phyloP scores from a whole-genome alignment of 1,140 invertebrate species.

The Agrilus planipennis region DNA sequence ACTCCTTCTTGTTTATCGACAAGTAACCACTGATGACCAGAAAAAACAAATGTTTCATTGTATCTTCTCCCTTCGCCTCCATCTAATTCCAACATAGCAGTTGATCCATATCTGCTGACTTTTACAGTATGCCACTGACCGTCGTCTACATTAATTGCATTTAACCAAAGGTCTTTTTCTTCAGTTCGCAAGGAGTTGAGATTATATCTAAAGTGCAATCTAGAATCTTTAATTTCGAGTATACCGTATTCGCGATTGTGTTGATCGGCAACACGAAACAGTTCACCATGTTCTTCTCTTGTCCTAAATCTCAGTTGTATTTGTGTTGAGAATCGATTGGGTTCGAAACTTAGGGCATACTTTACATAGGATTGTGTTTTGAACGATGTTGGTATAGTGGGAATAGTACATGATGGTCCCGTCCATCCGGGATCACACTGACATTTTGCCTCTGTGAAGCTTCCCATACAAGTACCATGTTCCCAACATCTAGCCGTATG shows the following conservation, averaged over 20 bases:
- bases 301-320: slow-evolving; percentile 88
- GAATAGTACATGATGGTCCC: slow-evolving; percentile 71
- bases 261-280: slow-evolving; percentile 86
- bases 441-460: slow-evolving; percentile 76
- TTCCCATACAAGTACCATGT: slow-evolving; percentile 88
- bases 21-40: slow-evolving; percentile 81
- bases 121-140: slow-evolving; percentile 94
- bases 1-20: slow-evolving; percentile 92
- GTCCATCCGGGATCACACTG: slow-evolving; percentile 88
- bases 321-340: slow-evolving; percentile 81
- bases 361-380: slow-evolving; percentile 88
- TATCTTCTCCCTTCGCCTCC: slow-evolving; percentile 89
- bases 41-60: slow-evolving; percentile 86
- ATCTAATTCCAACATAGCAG: slow-evolving; percentile 87
- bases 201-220: slow-evolving; percentile 85
- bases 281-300: slow-evolving; percentile 79
- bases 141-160: slow-evolving; percentile 81
- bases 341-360: slow-evolving; percentile 89
- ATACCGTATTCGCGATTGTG: slow-evolving; percentile 92
- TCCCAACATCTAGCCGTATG: slow-evolving; percentile 75
- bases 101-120: slow-evolving; percentile 80
- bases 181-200: slow-evolving; percentile 81
- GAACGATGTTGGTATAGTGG: slow-evolving; percentile 80
- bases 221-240: slow-evolving; percentile 82
- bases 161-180: slow-evolving; percentile 82